A percentile compares a stretch with the other conserved stretches of the same genome.
Evolutionary conservation across 2,113 vertebrate species (phyloP).

Genomic region (Sturnira hondurensis): DNA sequence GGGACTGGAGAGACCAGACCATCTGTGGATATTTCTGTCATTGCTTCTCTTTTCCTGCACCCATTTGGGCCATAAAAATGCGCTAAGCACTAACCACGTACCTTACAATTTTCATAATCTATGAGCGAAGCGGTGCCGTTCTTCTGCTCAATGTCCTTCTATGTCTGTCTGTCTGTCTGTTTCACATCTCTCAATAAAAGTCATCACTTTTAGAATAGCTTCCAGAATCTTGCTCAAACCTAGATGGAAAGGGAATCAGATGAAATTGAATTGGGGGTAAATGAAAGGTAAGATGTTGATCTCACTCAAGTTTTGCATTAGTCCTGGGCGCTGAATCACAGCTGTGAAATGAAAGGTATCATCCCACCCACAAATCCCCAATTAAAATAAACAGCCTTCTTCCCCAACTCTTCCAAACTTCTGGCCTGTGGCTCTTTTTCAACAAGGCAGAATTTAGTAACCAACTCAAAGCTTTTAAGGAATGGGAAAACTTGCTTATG

Average conservation of each 20-base stretch:
- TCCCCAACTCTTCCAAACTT: neutral
- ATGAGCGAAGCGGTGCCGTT: neutral
- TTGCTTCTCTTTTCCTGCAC: neutral
- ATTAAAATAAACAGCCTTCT: fast-evolving
- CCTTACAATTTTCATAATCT: neutral
- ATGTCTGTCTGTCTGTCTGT: neutral
- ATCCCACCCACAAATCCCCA: neutral
- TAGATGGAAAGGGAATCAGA: neutral
- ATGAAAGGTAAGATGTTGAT: neutral
- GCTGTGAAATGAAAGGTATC: neutral
- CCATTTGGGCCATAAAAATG: neutral
- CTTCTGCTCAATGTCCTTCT: neutral
- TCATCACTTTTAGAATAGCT: neutral
- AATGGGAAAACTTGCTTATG: neutral
- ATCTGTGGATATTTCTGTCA: neutral
- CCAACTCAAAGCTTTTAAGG: neutral
- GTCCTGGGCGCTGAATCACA: neutral
- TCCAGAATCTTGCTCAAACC: neutral
- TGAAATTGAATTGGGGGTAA: neutral
- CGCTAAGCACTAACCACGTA: neutral
- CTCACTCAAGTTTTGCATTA: neutral
- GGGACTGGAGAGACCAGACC: neutral
- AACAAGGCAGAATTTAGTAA: neutral
- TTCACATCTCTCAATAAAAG: neutral
- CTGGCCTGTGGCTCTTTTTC: too few relatives aligned